phyloP scores from a whole-genome alignment of 1,140 invertebrate genomes.

The Neodiprion virginianus region DNA sequence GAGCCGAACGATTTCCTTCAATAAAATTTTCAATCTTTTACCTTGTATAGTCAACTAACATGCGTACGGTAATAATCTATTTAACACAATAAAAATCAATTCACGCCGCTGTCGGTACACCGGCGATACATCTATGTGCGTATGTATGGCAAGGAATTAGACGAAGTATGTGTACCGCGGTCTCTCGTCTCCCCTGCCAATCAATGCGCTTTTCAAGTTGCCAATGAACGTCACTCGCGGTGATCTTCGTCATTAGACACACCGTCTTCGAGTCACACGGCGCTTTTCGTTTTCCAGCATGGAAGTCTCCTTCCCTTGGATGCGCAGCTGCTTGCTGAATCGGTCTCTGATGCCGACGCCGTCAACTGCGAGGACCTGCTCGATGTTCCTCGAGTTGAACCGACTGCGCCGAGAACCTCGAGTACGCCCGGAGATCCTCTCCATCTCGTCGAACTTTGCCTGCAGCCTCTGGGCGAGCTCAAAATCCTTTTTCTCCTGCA shows the following conservation, averaged over 20 bases:
- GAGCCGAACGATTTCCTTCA: no score
- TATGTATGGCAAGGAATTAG: no score
- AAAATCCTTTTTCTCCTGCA: slow-evolving; percentile 55
- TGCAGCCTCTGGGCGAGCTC: slow-evolving; percentile 52
- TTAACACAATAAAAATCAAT: no score
- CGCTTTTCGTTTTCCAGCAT: neutral
- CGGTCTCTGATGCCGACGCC: neutral
- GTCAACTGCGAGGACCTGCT: neutral
- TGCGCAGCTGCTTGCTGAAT: neutral
- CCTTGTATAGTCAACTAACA: no score
- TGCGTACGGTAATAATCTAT: no score
- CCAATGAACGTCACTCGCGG: neutral
- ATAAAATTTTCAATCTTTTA: no score
- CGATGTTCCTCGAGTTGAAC: neutral
- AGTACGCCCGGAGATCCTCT: slow-evolving; percentile 49
- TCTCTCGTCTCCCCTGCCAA: no score
- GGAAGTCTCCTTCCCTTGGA: neutral
- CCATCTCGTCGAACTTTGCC: slow-evolving; percentile 52
- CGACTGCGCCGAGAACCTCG: slow-evolving; percentile 35
- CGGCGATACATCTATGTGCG: no score
- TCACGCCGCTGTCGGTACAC: no score
- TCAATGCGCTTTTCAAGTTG: no score
- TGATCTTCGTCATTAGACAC: neutral
- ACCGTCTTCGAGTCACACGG: slow-evolving; percentile 1
- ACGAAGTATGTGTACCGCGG: no score